Evolutionary conservation across 2,888 invertebrate species (phyloP), one percentile per base, ranked within the genome.

Genomic region (Paralinhomoeus sp.): DNA sequence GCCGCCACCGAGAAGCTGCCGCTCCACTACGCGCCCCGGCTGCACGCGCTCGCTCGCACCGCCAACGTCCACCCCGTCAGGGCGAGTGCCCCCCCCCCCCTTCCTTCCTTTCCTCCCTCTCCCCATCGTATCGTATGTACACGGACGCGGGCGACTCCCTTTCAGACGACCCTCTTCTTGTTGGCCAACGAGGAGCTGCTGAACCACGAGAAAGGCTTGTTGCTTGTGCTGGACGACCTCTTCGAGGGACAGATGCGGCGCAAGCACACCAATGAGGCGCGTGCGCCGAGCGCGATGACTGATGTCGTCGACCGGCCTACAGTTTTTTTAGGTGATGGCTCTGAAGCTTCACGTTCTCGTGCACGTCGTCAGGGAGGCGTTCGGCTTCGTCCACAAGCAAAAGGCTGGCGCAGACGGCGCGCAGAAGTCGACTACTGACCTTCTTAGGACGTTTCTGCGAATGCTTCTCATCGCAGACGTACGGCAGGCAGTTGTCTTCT

Each of bases 31-130:
- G 72, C 77, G 2, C 75, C 77, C 45, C 73, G 77, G 23, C 72
- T 89, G 42, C 80, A 87, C 58, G 78, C 76, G 59, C 77, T 89
- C 57, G 73, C 85, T 1, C 75, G 82, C 64, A 76, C 80, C 63
- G 75, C 79, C 47, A 64, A 62, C 52, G 48, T 65, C 31, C 56
- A 63, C 47, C 63, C 64, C 39, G 60, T 65, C 38, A 57, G 55
- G 54, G 62, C 63, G 51, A 38, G 54, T 20, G 5, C 12, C 7
- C 27, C 12, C 7, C 27, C 7, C 27, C 12, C 27, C 12, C 5
- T 27, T 27, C n/a, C n/a, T n/a, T n/a, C n/a, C n/a, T n/a, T n/a
- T n/a, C n/a, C n/a, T n/a, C n/a, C n/a, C n/a, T n/a, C n/a, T n/a
- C n/a, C n/a, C n/a, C n/a, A n/a, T n/a, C n/a, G n/a, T n/a, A n/a